Evolutionary conservation across 2,113 vertebrate genomes (phyloP).

Genomic region (Regulus satrapa): DNA sequence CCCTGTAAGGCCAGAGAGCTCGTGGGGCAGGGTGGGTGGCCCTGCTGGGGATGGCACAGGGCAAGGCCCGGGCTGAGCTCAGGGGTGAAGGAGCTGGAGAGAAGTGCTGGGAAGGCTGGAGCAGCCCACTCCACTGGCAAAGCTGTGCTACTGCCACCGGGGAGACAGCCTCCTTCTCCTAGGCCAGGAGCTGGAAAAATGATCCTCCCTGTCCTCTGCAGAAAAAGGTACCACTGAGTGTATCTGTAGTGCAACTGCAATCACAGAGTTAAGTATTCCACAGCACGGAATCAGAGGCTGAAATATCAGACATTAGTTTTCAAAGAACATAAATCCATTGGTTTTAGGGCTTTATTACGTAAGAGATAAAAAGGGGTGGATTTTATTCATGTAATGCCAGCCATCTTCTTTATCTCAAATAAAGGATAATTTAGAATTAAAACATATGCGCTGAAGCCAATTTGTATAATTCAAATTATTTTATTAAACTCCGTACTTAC

Average conservation of each 20-base stretch:
- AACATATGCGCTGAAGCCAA: background rate
- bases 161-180: background rate
- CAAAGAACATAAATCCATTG: background rate
- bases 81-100: background rate
- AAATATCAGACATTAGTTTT: background rate
- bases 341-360: background rate
- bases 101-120: fast-evolving
- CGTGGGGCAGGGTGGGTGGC: fast-evolving
- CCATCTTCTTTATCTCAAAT: background rate
- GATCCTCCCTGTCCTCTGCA: background rate
- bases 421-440: background rate
- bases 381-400: background rate
- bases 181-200: background rate
- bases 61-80: background rate
- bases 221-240: background rate
- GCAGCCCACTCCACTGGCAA: background rate
- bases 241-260: background rate
- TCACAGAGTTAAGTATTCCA: background rate
- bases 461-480: background rate
- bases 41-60: background rate
- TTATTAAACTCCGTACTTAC: conserved; percentile 79
- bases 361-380: background rate
- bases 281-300: background rate
- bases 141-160: background rate
- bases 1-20: background rate